phyloP scores from a whole-genome alignment of 2,888 invertebrate species.

The Hermodice carunculata region DNA sequence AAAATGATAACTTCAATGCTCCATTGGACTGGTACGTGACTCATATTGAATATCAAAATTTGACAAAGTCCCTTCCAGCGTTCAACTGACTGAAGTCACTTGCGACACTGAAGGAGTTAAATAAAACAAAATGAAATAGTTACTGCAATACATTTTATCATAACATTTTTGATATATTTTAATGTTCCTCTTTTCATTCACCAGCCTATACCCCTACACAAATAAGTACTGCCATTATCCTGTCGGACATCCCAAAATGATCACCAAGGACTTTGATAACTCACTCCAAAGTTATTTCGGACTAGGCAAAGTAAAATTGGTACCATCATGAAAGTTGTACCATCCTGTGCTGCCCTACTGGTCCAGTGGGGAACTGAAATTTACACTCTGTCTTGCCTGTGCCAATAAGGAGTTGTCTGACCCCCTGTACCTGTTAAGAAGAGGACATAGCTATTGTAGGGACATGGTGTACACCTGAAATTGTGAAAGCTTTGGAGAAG shows the following conservation, averaged over 20 bases:
- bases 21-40: no score
- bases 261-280: constrained; percentile 26
- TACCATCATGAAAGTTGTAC: constrained; percentile 44
- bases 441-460: background rate
- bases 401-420: constrained; percentile 38
- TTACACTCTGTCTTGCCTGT: constrained; percentile 59
- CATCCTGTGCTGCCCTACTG: constrained; percentile 49
- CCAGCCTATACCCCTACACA: constrained; percentile 48
- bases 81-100: no score
- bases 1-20: no score
- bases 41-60: no score
- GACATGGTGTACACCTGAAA: constrained; percentile 1
- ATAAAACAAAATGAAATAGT: no score
- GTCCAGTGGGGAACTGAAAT: constrained; percentile 52
- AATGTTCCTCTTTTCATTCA: no score
- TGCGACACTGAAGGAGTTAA: no score
- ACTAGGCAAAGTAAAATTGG: constrained; percentile 35
- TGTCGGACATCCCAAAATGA: constrained; percentile 38
- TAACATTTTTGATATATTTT: no score
- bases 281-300: constrained; percentile 36
- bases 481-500: background rate
- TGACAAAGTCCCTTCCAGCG: no score
- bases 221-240: constrained; percentile 38
- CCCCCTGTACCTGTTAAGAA: background rate
- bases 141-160: no score